These are phyloP conservation scores for Gymnoscopelus microlampas DNA, from an alignment of 2,797 vertebrate species.

Conservation along the genomic window DNA sequence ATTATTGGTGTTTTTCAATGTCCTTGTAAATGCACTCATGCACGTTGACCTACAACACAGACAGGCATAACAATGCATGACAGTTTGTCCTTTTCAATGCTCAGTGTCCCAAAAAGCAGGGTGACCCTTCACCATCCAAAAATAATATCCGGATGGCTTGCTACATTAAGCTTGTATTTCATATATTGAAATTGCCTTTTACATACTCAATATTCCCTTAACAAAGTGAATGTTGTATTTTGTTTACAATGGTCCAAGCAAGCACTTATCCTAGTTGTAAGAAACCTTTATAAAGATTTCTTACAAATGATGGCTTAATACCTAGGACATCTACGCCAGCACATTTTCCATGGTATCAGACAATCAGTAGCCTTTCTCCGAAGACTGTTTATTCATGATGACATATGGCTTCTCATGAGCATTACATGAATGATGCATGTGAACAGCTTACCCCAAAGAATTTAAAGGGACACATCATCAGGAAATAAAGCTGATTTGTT, in stretches of 20 bases:
- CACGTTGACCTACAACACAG: conserved; percentile 78
- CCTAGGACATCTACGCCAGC: conserved; percentile 53
- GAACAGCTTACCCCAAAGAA: conserved; percentile 61
- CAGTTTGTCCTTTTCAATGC: conserved; percentile 79
- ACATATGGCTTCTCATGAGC: conserved; percentile 66
- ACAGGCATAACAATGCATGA: conserved; percentile 74
- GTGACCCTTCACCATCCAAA: conserved; percentile 56
- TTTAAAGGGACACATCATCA: conserved; percentile 60
- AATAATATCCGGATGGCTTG: neutral
- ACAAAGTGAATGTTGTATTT: neutral
- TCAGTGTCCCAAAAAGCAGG: conserved; percentile 66
- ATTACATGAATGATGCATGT: conserved; percentile 72
- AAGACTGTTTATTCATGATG: conserved; percentile 70
- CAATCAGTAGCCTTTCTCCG: conserved; percentile 39
- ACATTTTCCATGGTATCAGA: conserved; percentile 67
- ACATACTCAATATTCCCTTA: no score
- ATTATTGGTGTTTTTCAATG: conserved; percentile 42
- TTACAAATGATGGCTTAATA: conserved; percentile 17
- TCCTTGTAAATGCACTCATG: conserved; percentile 65
- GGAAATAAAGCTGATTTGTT: conserved; percentile 69
- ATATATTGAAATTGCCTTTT: no score
- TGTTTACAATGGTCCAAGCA: conserved; percentile 10
- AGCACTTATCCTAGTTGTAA: conserved; percentile 22
- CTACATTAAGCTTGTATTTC: neutral
- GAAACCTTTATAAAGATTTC: conserved; percentile 54